Base-by-base conservation (phyloP, 2,888 invertebrate species). In the Rhorus exstirpatorius region DNA sequence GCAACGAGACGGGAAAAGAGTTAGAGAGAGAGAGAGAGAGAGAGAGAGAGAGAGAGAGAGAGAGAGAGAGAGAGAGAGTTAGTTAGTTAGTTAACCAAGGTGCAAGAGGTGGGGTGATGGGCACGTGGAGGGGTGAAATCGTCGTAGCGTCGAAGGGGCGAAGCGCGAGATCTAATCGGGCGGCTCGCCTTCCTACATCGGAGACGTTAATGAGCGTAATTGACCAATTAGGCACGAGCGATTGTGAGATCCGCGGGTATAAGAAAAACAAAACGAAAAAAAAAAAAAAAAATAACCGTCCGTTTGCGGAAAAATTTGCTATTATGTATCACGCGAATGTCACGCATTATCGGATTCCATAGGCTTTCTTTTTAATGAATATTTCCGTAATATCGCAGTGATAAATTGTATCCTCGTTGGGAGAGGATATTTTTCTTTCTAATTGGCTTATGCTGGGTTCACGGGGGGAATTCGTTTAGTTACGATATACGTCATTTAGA, bases 121-220 rank as follows among this genome's bases (percentile, higher is more conserved):
- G 41, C 72, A n/a, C 41, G 26, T 17, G 41, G 65, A 70, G 68
- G 17, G 79, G 60, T 74, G 74, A 71, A 49, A 63, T 58, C 58
- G 68, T 76, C 63, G 74, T 74, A 83, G 78, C 81, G 81, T 83
- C 83, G 79, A 72, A 86, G 83, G 83, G 83, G 78, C 79, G 85
- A 83, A 88, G 84, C 86, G 87, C 83, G 79, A 89, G 91, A 91
- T 91, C 89, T 91, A 91, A 92, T 92, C 91, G 81, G 60, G 35
- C 67, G 83, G 87, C 89, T 90, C 87, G 88, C 88, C 87, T 90
- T 89, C 90, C 89, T 90, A 88, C 90, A 88, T 89, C 88, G 89
- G 89, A 89, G 90, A 91, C 90, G 90, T 92, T 93, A 93, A 93
- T 92, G 92, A 93, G 91, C 90, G 91, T 92, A 93, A 93, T 93